Evolutionary conservation across 2,797 vertebrate genomes (phyloP), one percentile per base, ranked within the genome.

Genomic region (Acanthiza pusilla): DNA sequence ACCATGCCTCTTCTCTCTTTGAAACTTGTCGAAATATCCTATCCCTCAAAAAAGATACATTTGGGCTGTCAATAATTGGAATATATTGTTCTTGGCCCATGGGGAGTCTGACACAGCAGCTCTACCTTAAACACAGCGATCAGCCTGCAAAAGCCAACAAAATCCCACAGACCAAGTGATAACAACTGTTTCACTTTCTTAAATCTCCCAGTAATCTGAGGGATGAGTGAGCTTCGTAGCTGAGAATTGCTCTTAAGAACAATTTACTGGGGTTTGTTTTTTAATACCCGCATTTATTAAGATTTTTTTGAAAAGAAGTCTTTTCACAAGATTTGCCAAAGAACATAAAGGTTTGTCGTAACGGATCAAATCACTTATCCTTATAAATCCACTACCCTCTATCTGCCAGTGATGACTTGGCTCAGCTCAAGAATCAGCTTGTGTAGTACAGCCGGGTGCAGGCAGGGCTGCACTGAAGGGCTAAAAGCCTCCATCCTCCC

Each of bases 201-300:
- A 96, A 97, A 96, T 96, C 97, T 96, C 92, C 79, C 53, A 65
- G 85, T 97, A 97, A 97, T 97, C 93, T 89, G 67, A 75, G 96
- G 94, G 95, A 97, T 97, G 97, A 95, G 94, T 57, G 53, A 85
- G 57, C 93, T 96, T 97, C 85, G 2, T 94, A 61, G 78, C 79
- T 21, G 82, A 89, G 79, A 96, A 94, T 87, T 78, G 72, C 66
- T 91, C 84, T 36, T 88, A 94, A 87, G 76, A 73, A 73, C 78
- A 70, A 26, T 94, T 93, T 94, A 95, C 68, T 89, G 51, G 61
- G 48, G 67, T 92, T 92, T 92, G 74, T 75, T 94, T 92, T 91
- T 93, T 92, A 96, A 94, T 94, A 92, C 84, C 45, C 22, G 0
- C 40, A 78, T 95, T 96, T 94, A 89, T 95, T 91, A 76, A 40